Evolutionary conservation across 2,888 invertebrate species (phyloP), one percentile per base, ranked within the genome.

Genomic region (Tachystola acroxantha): DNA sequence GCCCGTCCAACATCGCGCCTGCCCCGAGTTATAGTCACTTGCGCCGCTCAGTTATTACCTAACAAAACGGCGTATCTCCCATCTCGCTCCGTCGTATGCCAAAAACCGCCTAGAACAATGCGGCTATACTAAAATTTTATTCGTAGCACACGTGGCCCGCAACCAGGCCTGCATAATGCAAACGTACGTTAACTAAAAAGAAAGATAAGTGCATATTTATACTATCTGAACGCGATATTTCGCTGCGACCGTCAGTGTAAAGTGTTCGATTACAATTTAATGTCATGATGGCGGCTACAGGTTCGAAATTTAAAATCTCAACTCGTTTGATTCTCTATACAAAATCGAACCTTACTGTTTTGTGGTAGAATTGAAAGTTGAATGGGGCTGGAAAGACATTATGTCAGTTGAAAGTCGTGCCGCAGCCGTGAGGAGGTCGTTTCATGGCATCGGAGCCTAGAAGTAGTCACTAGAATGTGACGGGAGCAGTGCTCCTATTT

Each of bases 201-300:
- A 82, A 80, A 81, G 84, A 84, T 84, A 85, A 82, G 75, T 76
- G 75, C 80, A 82, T 85, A 85, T 86, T 85, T 86, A 86, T 84
- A 77, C 81, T 67, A 75, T 73, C 74, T 71, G 68, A 67, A 62
- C 62, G 70, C 80, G 78, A 80, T 82, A 84, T 80, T 81, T 84
- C 74, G 72, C 70, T 52, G 72, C 71, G 68, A 78, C 69, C 74
- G 75, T 80, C 85, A 77, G 58, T 73, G 78, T 79, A 79, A 79
- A 76, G 82, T 81, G 81, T 82, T 84, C 85, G 84, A 86, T 85
- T 85, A 82, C 86, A 82, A 86, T 86, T 86, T 85, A 86, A 85
- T 75, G 82, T 79, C 75, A 70, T 67, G 71, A 78, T 66, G 70
- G 72, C 66, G 68, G 64, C 48, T 50, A 53, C 48, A 64, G 57